phyloP scores from a whole-genome alignment of 2,797 vertebrate genomes.

The Anisognathus igniventris region DNA sequence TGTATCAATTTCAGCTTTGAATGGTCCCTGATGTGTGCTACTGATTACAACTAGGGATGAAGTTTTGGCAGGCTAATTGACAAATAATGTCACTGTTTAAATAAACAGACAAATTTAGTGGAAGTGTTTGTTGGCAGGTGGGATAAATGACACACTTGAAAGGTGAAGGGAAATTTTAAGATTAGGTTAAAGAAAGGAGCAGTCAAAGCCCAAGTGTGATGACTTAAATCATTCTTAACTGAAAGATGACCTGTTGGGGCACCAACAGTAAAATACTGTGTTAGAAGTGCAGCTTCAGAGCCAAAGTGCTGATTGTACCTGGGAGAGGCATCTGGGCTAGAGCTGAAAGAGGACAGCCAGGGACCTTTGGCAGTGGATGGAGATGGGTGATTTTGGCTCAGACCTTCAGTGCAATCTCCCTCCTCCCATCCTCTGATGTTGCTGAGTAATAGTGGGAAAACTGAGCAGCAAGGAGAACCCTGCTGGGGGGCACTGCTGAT shows the following conservation, averaged over 20 bases:
- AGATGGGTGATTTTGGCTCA: not conserved
- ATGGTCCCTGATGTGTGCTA: not conserved
- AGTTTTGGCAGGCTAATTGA: not conserved
- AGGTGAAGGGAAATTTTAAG: not conserved
- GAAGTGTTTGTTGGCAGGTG: not conserved
- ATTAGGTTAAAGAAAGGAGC: not conserved
- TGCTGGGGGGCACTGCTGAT: fast-evolving
- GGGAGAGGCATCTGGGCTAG: not conserved
- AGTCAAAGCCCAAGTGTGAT: not conserved
- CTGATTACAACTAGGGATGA: not conserved
- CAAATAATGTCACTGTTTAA: not conserved
- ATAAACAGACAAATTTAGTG: not conserved
- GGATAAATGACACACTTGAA: not conserved
- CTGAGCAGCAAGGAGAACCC: not conserved
- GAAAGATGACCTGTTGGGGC: not conserved
- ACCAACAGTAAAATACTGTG: not conserved
- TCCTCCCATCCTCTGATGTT: not conserved
- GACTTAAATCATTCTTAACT: not conserved
- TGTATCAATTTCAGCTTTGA: not conserved
- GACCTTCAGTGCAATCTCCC: not conserved
- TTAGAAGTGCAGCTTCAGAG: not conserved
- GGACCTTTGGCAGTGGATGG: not conserved
- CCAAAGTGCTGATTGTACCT: not conserved
- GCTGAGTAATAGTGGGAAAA: not conserved
- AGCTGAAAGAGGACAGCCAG: not conserved